Conservation (phyloP, 2,888 invertebrate species). For the Orthonevra nobilis region DNA sequence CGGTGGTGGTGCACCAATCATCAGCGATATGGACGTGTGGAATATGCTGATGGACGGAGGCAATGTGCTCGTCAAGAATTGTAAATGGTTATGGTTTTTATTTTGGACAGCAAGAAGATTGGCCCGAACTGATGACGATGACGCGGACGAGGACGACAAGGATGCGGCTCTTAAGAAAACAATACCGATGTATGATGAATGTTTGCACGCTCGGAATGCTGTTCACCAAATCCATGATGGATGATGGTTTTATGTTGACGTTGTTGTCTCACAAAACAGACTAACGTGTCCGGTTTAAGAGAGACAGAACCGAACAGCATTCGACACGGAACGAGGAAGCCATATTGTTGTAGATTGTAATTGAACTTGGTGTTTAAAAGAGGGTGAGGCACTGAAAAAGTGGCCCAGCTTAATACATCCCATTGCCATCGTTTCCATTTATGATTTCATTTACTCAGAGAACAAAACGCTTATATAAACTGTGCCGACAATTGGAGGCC, state of each 20-base stretch:
- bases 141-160: conserved; percentile 26
- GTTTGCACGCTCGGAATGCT: conserved; percentile 58
- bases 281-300: not conserved
- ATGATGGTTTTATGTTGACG: conserved; percentile 64
- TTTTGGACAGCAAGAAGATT: conserved; percentile 58
- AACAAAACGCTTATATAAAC: conserved; percentile 11
- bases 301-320: not conserved
- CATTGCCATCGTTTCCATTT: conserved; percentile 41
- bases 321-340: too few relatives aligned
- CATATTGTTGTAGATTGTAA: too few relatives aligned
- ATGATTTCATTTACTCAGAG: conserved; percentile 27
- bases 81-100: conserved; percentile 47
- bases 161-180: conserved; percentile 8
- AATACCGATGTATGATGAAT: conserved; percentile 58
- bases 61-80: conserved; percentile 17
- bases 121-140: conserved; percentile 26
- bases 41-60: conserved; percentile 54
- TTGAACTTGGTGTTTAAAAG: too few relatives aligned
- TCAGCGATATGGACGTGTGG: conserved; percentile 53
- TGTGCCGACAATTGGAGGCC: conserved; percentile 13
- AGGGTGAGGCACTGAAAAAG: too few relatives aligned
- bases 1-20: conserved; percentile 22
- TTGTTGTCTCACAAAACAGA: conserved; percentile 36
- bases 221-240: conserved; percentile 66
- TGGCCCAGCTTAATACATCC: conserved; percentile 28